phyloP scores from a whole-genome alignment of 2,797 vertebrate genomes.

The Leptatherina wallacei region DNA sequence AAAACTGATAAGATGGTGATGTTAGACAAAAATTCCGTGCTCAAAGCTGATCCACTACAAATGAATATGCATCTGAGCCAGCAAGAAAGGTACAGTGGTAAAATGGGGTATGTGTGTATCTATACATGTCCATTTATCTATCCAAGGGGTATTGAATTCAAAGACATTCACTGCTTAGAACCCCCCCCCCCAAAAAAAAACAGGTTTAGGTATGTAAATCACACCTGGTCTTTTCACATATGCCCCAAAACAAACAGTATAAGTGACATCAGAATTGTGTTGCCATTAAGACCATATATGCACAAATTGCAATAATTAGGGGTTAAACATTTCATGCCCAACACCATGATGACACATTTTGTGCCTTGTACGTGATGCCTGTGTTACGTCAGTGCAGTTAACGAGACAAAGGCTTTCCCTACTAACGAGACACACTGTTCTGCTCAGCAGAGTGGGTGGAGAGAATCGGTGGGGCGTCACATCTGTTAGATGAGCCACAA shows the following conservation, averaged over 20 bases:
- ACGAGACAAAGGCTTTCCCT: slow-evolving; percentile 63
- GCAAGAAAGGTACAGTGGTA: too few species aligned
- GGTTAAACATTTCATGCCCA: slow-evolving; percentile 49
- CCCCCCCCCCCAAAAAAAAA: too few species aligned
- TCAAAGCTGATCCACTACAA: too few species aligned
- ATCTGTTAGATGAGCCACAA: slow-evolving; percentile 62
- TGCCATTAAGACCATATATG: background rate
- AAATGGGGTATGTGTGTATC: too few species aligned
- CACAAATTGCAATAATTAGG: slow-evolving; percentile 5
- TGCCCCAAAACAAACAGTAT: background rate
- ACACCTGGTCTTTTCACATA: too few species aligned
- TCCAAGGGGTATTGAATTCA: too few species aligned
- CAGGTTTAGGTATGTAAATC: too few species aligned
- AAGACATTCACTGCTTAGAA: too few species aligned
- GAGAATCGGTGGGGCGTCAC: slow-evolving; percentile 56
- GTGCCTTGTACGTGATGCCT: slow-evolving; percentile 52
- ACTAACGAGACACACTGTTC: slow-evolving; percentile 41
- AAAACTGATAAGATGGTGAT: background rate
- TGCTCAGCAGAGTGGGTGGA: slow-evolving; percentile 59
- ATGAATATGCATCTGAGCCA: too few species aligned
- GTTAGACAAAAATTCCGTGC: too few species aligned
- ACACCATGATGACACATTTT: slow-evolving; percentile 50
- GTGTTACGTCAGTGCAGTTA: slow-evolving; percentile 56
- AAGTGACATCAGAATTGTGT: slow-evolving; percentile 13
- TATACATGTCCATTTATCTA: too few species aligned